Conservation (phyloP, 1,140 invertebrate species). For the Trichomalopsis sarcophagae region DNA sequence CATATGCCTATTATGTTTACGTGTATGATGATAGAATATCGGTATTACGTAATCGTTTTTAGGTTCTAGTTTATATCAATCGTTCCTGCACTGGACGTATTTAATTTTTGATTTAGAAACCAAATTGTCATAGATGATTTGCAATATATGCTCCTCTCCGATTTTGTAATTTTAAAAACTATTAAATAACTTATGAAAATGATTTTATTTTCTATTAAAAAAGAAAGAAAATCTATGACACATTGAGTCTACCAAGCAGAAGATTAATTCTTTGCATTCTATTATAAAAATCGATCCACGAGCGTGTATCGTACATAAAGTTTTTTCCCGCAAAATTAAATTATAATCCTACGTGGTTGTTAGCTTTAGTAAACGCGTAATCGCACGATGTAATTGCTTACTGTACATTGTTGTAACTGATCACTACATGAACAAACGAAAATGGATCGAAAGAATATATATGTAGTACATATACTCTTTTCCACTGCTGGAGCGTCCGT, state of each 20-base stretch:
- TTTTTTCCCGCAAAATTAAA: constrained; percentile 11
- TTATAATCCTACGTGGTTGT: constrained; percentile 29
- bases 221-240: background rate
- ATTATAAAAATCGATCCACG: background rate
- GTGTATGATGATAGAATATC: background rate
- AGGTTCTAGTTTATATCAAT: background rate
- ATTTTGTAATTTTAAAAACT: background rate
- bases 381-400: constrained; percentile 40
- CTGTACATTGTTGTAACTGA: constrained; percentile 36
- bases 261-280: too few relatives aligned
- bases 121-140: background rate
- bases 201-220: background rate
- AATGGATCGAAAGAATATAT: constrained; percentile 3
- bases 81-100: constrained; percentile 7
- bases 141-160: background rate
- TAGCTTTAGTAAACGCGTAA: constrained; percentile 42
- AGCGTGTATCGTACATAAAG: background rate
- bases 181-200: background rate
- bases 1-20: background rate
- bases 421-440: constrained; percentile 31
- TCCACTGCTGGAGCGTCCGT: background rate
- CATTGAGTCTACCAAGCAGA: background rate
- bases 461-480: constrained; percentile 4
- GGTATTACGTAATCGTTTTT: constrained; percentile 14
- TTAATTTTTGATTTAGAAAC: constrained; percentile 21